Evolutionary conservation across 2,888 invertebrate species (phyloP), one percentile per base, ranked within the genome.

Genomic region (Andrena dorsata): DNA sequence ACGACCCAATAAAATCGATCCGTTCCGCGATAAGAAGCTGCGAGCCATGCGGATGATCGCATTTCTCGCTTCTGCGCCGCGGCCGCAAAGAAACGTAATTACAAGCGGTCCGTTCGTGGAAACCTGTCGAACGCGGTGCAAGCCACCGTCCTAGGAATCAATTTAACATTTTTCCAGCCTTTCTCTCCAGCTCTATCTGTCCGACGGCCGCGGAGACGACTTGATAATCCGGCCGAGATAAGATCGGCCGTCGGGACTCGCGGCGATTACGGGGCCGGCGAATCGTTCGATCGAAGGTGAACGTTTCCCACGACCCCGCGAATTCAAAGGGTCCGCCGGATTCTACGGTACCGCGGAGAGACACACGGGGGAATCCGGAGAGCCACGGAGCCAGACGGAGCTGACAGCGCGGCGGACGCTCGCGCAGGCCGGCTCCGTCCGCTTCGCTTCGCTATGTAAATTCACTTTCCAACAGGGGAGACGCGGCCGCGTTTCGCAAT

Each of bases 401-500:
- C 41, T 47, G 64, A 41, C 64, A 56, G 56, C 56, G 26, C 8
- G 8, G 53, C 23, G 56, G 23, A 56, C 20, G 23, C 56, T 41
- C 41, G 5, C 28, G 28, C 5, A 5, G 28, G 28, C 28, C 28
- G 5, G 28, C 28, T 28, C 28, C 28, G 28, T 28, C 28, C 28
- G 10, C 32, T 23, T 23, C 3, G 66, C 51, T 28, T 58, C 20
- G 41, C 81, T 78, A 87, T 85, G 88, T 77, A 82, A 88, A 85
- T 85, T 80, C 76, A 68, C 75, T 80, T 86, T 68, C 70, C 73
- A 65, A n/a, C 73, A 60, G 82, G 80, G 47, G 71, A 73, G 82
- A 75, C 73, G 74, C 56, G 76, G 85, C 86, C 84, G 86, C 86
- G 80, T 89, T 85, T 89, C 76, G 91, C 89, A 90, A 91, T 91